Base-by-base conservation (phyloP, 2,888 invertebrate species). In the Parnassius apollo region DNA sequence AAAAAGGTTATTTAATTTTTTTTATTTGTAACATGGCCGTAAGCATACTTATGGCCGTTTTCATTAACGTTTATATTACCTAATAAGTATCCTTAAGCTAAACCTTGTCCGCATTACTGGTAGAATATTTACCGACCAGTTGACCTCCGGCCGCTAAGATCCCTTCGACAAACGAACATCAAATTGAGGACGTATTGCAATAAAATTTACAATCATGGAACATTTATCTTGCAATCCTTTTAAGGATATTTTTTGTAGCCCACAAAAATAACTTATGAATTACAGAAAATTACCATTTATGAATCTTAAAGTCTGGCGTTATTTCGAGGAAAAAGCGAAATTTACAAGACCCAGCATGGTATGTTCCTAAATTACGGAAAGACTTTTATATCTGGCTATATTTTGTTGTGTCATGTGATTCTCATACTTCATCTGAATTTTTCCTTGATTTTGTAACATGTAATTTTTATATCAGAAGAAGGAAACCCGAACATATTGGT, bases 101-200 rank as follows among this genome's bases (percentile, higher is more conserved):
- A 61, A 62, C 71, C 72, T 76, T 69, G 71, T 59, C 22, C 66
- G 54, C 59, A 59, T 66, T 71, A 51, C 50, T 22, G 18, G n/a
- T 42, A 46, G 63, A 63, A 63, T 59, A 65, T 71, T 71, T 71
- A 68, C 67, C 52, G 66, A 73, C 73, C 68, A 61, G 78, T 69
- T 69, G 76, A 74, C 80, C 77, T 77, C 74, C 68, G 66, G 49
- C 61, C 64, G 64, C 62, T 12, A 42, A 46, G 46, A 52, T 63
- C 62, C 65, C 67, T 68, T 68, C 69, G 68, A 61, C 70, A 71
- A 72, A 70, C 68, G 62, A 70, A 11, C 54, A 64, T 68, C 61
- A 65, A 68, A 79, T 76, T 74, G 70, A 68, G 75, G 74, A 59
- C 78, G 69, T 65, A 62, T 69, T 50, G 48, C 50, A 9, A 50